phyloP scores from a whole-genome alignment of 30 jellyfish, hydroid and myxozoan species.

The Aurelia sp. region DNA sequence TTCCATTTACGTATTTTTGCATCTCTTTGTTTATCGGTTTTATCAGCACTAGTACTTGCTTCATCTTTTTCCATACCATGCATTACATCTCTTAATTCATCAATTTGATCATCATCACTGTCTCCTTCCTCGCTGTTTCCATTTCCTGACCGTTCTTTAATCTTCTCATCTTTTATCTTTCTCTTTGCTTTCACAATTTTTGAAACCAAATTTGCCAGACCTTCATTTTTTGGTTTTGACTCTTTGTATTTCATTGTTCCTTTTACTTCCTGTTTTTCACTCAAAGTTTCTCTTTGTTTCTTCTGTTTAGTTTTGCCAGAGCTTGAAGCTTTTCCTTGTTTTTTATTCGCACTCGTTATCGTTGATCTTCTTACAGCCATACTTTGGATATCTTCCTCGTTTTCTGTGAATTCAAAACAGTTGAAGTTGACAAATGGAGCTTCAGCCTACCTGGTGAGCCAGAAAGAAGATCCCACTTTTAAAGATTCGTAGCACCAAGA shows the following conservation, averaged over 20 bases:
- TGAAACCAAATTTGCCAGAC: slow-evolving; percentile 19
- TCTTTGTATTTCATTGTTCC: slow-evolving; percentile 10
- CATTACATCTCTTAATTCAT: slow-evolving; percentile 37
- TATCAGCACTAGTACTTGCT: neutral
- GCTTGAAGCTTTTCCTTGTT: neutral
- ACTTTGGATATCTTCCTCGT: neutral
- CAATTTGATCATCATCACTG: slow-evolving; percentile 38
- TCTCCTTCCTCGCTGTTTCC: neutral
- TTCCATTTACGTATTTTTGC: slow-evolving; percentile 8
- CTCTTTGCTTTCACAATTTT: slow-evolving; percentile 48
- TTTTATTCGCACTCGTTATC: slow-evolving; percentile 14
- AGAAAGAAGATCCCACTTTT: no score
- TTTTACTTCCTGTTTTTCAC: neutral
- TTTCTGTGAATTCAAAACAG: no score
- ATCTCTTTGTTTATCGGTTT: neutral
- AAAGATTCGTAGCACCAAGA: no score
- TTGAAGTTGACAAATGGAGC: no score
- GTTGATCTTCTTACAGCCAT: slow-evolving; percentile 52
- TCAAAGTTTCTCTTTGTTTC: neutral
- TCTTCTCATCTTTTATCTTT: neutral
- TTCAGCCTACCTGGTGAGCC: no score
- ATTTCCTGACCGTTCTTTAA: neutral
- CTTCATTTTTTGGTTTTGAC: neutral
- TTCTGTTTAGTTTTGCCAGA: slow-evolving; percentile 22
- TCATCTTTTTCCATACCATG: neutral